Base-by-base conservation (phyloP, 2,888 invertebrate species). In the Lypha dubia region DNA sequence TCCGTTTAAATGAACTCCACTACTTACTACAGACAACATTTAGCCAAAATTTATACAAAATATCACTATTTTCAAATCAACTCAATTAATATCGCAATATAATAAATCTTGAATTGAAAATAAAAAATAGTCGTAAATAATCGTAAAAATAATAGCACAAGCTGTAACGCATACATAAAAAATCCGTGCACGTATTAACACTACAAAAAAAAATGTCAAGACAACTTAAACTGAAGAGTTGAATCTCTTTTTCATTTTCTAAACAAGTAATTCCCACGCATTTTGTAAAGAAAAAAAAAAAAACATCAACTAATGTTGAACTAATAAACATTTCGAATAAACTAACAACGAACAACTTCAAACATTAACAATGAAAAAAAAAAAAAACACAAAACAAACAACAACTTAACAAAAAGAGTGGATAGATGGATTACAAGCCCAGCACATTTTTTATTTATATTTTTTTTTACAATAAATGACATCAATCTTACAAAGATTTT, bases 211-310 rank as follows among this genome's bases (percentile, higher is more conserved):
- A 49, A 73, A n/a, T n/a, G n/a, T n/a, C 80, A 81, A 67, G 63
- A 81, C 46, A 70, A 63, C 56, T 70, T 70, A 74, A 24, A 75
- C 28, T 62, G 46, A 81, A 70, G 62, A 44, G 53, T 56, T 60
- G 38, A 49, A 51, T 24, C 38, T 70, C 60, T 41, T 65, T 38
- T 80, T 76, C 70, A 41, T 67, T 77, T n/a, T 38, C 49, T 62
- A 73, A 60, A 58, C 73, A 77, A 74, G 51, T 81, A 65, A 77
- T 79, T 84, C 84, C 84, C 84, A 84, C 84, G 84, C 81, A 84
- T 53, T 70, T 49, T 63, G 68, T 44, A 70, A 35, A 63, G 20
- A n/a, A 46, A 56, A 32, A 67, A n/a, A 46, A 56, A 32, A 67
- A 51, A 49, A 60, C 20, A 11, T 32, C 20, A 65, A 41, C 38